These are phyloP conservation scores for Panzeria rudis DNA, from an alignment of 2,888 invertebrate species.

Conservation along the genomic window DNA sequence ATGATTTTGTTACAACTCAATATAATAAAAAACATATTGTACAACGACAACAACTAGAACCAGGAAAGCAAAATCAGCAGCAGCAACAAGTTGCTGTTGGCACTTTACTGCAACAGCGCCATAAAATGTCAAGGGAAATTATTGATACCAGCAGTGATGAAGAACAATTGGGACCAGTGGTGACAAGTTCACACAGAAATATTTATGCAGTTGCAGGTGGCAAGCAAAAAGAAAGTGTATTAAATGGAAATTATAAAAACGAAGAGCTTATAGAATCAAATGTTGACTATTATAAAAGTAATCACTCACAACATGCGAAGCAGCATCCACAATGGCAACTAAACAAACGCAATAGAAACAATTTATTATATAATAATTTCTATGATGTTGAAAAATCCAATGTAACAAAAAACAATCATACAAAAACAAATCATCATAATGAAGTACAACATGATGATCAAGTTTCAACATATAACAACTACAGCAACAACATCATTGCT, in stretches of 20 bases:
- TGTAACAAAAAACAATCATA: conserved; percentile 30
- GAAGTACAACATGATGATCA: neutral
- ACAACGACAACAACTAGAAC: conserved; percentile 42
- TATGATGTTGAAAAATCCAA: conserved; percentile 22
- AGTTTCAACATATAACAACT: neutral
- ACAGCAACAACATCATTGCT: conserved; percentile 13
- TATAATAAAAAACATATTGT: conserved; percentile 38
- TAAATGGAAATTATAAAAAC: conserved; percentile 19
- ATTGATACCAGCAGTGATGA: neutral
- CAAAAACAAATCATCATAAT: conserved; percentile 22
- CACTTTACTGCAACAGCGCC: conserved; percentile 1
- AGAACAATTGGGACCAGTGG: neutral
- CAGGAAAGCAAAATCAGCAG: neutral
- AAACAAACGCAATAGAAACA: conserved; percentile 55
- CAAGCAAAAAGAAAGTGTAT: conserved; percentile 37
- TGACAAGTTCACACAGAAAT: neutral
- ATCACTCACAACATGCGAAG: neutral
- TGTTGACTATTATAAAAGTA: conserved; percentile 16
- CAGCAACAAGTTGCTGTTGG: conserved; percentile 35
- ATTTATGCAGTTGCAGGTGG: conserved; percentile 25
- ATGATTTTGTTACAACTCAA: conserved; percentile 36
- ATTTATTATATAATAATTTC: conserved; percentile 42
- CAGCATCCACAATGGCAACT: conserved; percentile 4
- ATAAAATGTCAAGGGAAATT: conserved; percentile 49
- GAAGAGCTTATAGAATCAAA: conserved; percentile 24